phyloP scores from a whole-genome alignment of 2,888 invertebrate species.

The Pheosia gnoma region DNA sequence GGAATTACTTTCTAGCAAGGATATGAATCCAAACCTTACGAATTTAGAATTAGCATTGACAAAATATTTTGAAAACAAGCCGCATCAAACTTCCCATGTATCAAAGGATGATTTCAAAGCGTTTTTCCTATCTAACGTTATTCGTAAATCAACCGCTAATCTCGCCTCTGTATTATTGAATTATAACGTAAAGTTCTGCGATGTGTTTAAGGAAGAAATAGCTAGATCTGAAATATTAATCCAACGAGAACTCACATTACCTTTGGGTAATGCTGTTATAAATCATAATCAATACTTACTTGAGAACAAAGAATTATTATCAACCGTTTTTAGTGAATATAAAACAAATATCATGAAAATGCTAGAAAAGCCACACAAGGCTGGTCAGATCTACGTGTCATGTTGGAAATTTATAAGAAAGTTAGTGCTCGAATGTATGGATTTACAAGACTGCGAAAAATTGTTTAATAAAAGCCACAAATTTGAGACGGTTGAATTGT shows the following conservation, averaged over 20 bases:
- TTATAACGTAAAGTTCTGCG: constrained; percentile 75
- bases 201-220: constrained; percentile 75
- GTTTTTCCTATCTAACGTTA: constrained; percentile 77
- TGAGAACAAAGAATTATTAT: constrained; percentile 74
- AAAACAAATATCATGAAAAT: constrained; percentile 86
- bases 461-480: constrained; percentile 85
- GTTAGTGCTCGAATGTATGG: constrained; percentile 85
- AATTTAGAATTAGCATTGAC: constrained; percentile 82
- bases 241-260: constrained; percentile 86
- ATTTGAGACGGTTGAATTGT: constrained; percentile 85
- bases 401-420: constrained; percentile 84
- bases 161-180: constrained; percentile 85
- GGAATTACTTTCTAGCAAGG: constrained; percentile 67
- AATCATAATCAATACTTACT: constrained; percentile 65
- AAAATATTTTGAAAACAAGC: constrained; percentile 85
- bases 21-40: constrained; percentile 73
- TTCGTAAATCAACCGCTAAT: constrained; percentile 83
- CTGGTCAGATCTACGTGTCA: constrained; percentile 85
- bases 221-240: constrained; percentile 71
- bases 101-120: constrained; percentile 79
- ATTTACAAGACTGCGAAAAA: constrained; percentile 80
- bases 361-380: constrained; percentile 88
- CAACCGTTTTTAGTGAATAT: constrained; percentile 83
- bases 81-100: constrained; percentile 82
- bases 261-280: constrained; percentile 81